Percentiles rank a stretch among this genome's conserved stretches.
phyloP scores from a whole-genome alignment of 2,113 vertebrate species.

The Neopipo cinnamomea region DNA sequence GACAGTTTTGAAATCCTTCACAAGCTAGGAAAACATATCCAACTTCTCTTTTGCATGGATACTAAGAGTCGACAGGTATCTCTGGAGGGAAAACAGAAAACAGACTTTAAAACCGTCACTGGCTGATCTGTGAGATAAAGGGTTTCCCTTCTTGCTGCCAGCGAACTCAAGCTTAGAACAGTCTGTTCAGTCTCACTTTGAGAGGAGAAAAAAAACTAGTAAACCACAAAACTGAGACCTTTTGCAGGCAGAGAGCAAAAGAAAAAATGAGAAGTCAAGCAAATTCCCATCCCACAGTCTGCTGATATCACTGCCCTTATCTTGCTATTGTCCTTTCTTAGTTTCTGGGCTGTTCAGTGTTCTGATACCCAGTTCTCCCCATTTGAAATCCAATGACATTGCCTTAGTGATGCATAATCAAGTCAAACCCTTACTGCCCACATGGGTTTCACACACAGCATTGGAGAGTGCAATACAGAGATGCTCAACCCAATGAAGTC shows the following conservation, averaged over 20 bases:
- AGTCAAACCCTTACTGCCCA: background rate
- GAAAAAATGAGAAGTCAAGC: background rate
- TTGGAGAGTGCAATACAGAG: background rate
- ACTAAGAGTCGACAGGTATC: background rate
- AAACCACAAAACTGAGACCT: background rate
- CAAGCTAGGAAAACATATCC: background rate
- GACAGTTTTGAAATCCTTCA: background rate
- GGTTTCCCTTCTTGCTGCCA: background rate
- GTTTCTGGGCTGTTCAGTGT: background rate
- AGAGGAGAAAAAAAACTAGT: background rate
- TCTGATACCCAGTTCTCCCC: background rate
- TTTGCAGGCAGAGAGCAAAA: background rate
- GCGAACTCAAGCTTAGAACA: background rate
- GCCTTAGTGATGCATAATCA: background rate
- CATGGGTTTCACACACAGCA: background rate
- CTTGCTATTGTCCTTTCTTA: background rate
- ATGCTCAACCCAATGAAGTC: background rate
- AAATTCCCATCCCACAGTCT: slow-evolving; percentile 31
- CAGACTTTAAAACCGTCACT: background rate
- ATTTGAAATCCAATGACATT: background rate
- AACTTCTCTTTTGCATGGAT: background rate
- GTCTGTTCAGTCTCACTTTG: background rate
- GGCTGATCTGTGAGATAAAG: background rate
- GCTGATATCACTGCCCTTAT: background rate
- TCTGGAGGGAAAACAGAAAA: background rate